Conservation (phyloP, 2,888 invertebrate species). For the Leptinotarsa juncta region DNA sequence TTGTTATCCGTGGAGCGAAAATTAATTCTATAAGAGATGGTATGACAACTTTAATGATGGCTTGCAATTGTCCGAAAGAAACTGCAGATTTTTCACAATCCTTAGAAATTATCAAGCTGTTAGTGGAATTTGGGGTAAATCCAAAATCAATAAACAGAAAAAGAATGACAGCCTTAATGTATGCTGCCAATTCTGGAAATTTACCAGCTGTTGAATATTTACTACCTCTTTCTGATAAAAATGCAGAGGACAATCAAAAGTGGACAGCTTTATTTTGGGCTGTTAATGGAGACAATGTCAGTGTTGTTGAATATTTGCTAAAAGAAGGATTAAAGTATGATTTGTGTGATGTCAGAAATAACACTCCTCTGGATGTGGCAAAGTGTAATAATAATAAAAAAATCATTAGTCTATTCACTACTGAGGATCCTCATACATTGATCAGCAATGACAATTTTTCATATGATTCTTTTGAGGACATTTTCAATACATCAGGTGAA, state of each 20-base stretch:
- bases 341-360: conserved; percentile 68
- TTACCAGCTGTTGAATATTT: conserved; percentile 68
- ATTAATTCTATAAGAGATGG: conserved; percentile 69
- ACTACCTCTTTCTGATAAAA: conserved; percentile 69
- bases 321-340: conserved; percentile 67
- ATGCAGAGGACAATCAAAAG: conserved; percentile 72
- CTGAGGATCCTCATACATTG: conserved; percentile 58
- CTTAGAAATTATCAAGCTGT: conserved; percentile 57
- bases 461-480: conserved; percentile 50
- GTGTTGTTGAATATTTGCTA: conserved; percentile 70
- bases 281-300: conserved; percentile 69
- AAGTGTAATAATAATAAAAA: conserved; percentile 67
- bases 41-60: conserved; percentile 73
- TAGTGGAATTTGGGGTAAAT: conserved; percentile 69
- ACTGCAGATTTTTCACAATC: conserved; percentile 67
- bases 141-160: conserved; percentile 70
- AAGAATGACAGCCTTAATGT: conserved; percentile 75
- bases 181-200: conserved; percentile 69
- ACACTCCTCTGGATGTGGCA: conserved; percentile 70
- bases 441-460: conserved; percentile 35
- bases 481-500: conserved; percentile 42
- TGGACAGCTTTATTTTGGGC: conserved; percentile 77
- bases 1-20: conserved; percentile 71
- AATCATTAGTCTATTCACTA: conserved; percentile 66
- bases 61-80: conserved; percentile 70